These are phyloP conservation scores for Squalus acanthias DNA, from an alignment of 2,797 vertebrate species.

Conservation along the genomic window DNA sequence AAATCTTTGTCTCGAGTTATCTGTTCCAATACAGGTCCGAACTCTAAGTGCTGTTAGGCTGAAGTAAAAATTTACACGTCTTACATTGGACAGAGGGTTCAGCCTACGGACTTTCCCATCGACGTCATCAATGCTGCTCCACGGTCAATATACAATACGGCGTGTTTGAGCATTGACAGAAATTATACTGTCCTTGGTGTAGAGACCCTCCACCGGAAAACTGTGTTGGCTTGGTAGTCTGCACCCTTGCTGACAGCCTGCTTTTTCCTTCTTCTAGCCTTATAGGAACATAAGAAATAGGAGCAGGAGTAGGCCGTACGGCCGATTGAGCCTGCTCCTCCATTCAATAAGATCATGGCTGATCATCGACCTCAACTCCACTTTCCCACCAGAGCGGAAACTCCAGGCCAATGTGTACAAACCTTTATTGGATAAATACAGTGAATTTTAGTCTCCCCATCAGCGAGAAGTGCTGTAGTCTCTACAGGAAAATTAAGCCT, in stretches of 20 bases:
- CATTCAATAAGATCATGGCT: not conserved
- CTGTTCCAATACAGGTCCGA: no score
- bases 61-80: no score
- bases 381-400: no score
- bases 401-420: no score
- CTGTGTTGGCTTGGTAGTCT: not conserved
- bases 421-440: no score
- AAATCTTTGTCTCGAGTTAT: no score
- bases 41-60: no score
- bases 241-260: not conserved
- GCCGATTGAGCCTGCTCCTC: not conserved
- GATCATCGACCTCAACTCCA: not conserved
- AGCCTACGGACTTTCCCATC: no score
- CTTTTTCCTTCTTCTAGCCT: not conserved
- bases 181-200: not conserved
- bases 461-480: no score
- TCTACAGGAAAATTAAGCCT: no score
- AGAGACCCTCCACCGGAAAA: not conserved
- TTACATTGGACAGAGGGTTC: not conserved
- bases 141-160: not conserved
- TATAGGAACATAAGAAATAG: not conserved
- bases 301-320: not conserved
- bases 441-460: no score
- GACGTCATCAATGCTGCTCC: not conserved
- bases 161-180: not conserved